phyloP scores from a whole-genome alignment of 2,888 invertebrate species.

The Chloroclystis v-ata region DNA sequence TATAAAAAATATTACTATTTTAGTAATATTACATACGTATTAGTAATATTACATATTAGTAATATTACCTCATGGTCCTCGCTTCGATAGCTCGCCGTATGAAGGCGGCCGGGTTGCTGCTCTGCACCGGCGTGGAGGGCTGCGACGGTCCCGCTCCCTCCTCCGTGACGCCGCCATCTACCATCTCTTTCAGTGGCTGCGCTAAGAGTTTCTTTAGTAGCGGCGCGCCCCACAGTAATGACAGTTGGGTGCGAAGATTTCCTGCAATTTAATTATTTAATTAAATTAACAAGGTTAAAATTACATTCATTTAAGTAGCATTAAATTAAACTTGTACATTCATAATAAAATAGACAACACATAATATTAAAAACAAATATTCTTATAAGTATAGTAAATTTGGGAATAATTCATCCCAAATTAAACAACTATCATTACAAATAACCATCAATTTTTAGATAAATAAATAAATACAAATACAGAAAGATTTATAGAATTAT shows the following conservation, averaged over 20 bases:
- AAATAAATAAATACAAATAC: too few relatives aligned
- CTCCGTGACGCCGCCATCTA: constrained; percentile 66
- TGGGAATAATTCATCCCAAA: too few relatives aligned
- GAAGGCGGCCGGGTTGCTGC: constrained; percentile 64
- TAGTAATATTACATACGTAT: too few relatives aligned
- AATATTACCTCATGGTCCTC: constrained; percentile 71
- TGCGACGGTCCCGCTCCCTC: constrained; percentile 78
- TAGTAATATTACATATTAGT: too few relatives aligned
- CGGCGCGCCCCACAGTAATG: constrained; percentile 82
- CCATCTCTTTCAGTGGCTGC: constrained; percentile 70
- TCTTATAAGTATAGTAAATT: too few relatives aligned
- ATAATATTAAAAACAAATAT: too few relatives aligned
- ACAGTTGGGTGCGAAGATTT: constrained; percentile 82
- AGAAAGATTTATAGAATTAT: too few relatives aligned
- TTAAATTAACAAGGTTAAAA: too few relatives aligned
- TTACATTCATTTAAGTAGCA: too few relatives aligned
- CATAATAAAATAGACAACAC: too few relatives aligned
- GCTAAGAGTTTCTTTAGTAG: constrained; percentile 63
- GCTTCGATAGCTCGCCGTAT: constrained; percentile 72
- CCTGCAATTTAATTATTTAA: constrained; percentile 16
- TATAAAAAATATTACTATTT: background rate
- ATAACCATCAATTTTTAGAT: too few relatives aligned
- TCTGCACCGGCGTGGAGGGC: constrained; percentile 65
- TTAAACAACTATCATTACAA: too few relatives aligned
- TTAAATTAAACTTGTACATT: background rate